Percentiles rank a stretch among this genome's conserved stretches.
Evolutionary conservation across 2,797 vertebrate genomes (phyloP).

Genomic region (Fistularia commersonii): DNA sequence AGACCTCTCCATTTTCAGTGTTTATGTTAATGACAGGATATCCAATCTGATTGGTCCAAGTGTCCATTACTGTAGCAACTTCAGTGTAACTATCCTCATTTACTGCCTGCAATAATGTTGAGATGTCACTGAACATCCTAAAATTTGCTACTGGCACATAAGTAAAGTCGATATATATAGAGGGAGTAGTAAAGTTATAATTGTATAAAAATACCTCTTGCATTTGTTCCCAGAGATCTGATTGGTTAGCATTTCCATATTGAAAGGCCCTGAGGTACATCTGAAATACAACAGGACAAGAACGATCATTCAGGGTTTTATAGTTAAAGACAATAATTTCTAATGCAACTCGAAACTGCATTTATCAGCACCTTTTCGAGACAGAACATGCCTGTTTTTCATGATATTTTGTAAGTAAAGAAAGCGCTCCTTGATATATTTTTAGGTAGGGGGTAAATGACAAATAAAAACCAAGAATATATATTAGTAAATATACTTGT

Average conservation of each 20-base stretch:
- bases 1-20: conserved; percentile 58
- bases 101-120: conserved; percentile 31
- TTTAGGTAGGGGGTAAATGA: no score
- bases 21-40: conserved; percentile 76
- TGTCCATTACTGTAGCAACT: conserved; percentile 52
- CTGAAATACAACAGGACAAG: conserved; percentile 42
- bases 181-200: not conserved
- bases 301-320: not conserved
- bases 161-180: not conserved
- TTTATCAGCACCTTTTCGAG: no score
- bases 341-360: no score
- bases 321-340: no score
- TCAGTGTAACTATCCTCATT: conserved; percentile 7
- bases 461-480: no score
- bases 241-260: conserved; percentile 35
- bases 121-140: not conserved
- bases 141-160: not conserved
- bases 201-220: conserved; percentile 52
- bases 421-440: no score
- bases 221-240: conserved; percentile 63
- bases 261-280: conserved; percentile 50
- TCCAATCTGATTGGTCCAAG: conserved; percentile 71
- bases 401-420: no score
- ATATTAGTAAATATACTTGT: no score
- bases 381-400: no score